Evolutionary conservation across 2,888 invertebrate genomes (phyloP), one percentile per base, ranked within the genome.

Genomic region (Amphipoea oculea): DNA sequence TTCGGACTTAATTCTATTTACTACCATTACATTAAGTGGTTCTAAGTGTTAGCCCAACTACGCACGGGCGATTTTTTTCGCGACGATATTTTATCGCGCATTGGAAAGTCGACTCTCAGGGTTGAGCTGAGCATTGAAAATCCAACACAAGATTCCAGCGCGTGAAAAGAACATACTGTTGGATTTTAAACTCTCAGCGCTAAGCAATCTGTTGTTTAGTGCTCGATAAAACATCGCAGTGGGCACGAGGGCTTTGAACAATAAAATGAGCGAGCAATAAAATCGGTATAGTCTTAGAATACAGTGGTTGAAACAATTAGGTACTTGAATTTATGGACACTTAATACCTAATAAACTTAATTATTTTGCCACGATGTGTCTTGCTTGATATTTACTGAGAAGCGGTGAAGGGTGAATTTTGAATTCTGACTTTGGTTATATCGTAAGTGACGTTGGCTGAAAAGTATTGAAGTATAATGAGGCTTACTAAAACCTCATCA

Each of bases 221-320:
- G 40, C 11, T 65, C 40, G 4, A 23, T 5, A 65, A 40, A 40
- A 40, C 36, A 11, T 65, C 11, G 40, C 11, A 20, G 20, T 40
- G 40, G 20, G 63, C 23, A 40, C 20, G 36, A 40, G 20, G 40
- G 20, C 40, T 65, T 40, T 57, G 5, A 63, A 69, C 42, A 82
- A 54, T 83, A 82, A 71, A 83, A 76, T 68, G 36, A 48, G 14
- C n/a, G 62, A 71, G 29, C 51, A 83, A 83, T 83, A 78, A 83
- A 84, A 83, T 65, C 14, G 23, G 20, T 65, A 57, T 45, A 65
- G 7, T 36, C n/a, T 40, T 67, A 82, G 17, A 71, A 54, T 69
- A n/a, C 11, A 60, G 20, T 51, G 1, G 54, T 23, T 57, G 12
- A 0, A 70, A 48, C 4, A 9, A 71, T 69, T 73, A 69, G 2